A percentile compares a stretch with the other conserved stretches of the same genome.
These are phyloP conservation scores for Babylonia areolata DNA, from an alignment of 1,140 invertebrate genomes.

Conservation along the genomic window DNA sequence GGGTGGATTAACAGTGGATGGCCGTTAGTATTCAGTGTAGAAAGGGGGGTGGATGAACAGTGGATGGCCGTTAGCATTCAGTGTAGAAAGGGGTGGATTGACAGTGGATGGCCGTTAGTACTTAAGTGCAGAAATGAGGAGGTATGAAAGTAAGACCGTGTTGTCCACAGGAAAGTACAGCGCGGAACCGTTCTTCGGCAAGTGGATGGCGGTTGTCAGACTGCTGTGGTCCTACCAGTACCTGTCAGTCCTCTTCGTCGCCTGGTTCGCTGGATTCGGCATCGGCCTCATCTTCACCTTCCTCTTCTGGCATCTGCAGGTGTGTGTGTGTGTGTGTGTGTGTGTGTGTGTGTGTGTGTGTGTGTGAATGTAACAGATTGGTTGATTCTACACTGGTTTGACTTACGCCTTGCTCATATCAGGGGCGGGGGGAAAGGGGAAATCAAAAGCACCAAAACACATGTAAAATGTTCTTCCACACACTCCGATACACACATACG, in stretches of 20 bases:
- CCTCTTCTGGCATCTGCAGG: conserved; percentile 97
- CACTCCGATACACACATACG: too few species aligned
- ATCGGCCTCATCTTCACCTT: conserved; percentile 99
- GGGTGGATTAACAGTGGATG: too few species aligned
- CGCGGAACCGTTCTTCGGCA: conserved; percentile 66
- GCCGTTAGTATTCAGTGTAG: too few species aligned
- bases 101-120: too few species aligned
- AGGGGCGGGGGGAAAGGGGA: too few species aligned
- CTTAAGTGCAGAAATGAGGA: background rate
- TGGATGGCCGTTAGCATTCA: too few species aligned
- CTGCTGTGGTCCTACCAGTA: conserved; percentile 67
- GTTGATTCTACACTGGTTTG: too few species aligned
- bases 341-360: conserved; percentile 17
- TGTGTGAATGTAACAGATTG: background rate
- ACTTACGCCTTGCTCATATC: too few species aligned
- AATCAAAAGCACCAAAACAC: too few species aligned
- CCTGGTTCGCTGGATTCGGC: conserved; percentile 99
- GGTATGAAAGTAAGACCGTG: background rate
- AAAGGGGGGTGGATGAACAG: too few species aligned
- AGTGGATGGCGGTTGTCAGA: conserved; percentile 70
- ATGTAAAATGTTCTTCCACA: too few species aligned
- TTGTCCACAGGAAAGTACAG: conserved; percentile 41
- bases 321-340: conserved; percentile 20
- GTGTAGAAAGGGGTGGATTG: too few species aligned
- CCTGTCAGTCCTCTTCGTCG: conserved; percentile 91